Conservation (phyloP, 64 coral and sea anemone species). For the Montipora cactus region DNA sequence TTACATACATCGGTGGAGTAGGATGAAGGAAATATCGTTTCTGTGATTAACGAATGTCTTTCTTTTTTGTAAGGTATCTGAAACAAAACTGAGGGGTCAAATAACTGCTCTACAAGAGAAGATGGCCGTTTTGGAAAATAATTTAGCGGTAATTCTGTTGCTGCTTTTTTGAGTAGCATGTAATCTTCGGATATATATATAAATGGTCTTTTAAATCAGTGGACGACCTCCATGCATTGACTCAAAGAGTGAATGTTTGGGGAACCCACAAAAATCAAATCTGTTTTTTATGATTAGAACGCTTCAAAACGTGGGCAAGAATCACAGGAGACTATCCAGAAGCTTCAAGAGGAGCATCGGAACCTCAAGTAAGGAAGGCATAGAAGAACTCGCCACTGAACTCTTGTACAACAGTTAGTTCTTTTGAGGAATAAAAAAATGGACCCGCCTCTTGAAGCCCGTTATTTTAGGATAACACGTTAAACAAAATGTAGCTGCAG, state of each 20-base stretch:
- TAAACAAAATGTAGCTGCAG: too few species aligned
- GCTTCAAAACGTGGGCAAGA: background rate
- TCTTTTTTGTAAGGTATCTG: background rate
- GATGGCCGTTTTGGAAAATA: background rate
- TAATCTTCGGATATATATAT: background rate
- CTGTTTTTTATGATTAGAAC: background rate
- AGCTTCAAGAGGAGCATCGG: conserved; percentile 14
- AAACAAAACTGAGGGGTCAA: conserved; percentile 45
- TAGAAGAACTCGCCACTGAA: background rate
- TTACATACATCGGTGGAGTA: too few species aligned
- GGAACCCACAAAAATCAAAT: background rate
- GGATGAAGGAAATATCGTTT: background rate
- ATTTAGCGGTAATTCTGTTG: background rate
- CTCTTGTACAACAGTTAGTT: background rate
- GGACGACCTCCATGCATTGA: too few species aligned
- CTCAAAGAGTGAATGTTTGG: background rate
- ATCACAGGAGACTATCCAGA: conserved; percentile 11
- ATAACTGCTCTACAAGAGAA: conserved; percentile 27
- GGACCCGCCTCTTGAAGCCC: too few species aligned
- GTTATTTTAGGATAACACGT: too few species aligned
- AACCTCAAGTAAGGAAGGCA: background rate
- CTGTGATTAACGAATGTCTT: background rate
- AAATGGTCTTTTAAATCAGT: too few species aligned
- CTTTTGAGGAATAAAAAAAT: too few species aligned
- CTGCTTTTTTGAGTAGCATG: background rate